Evolutionary conservation across 1,140 invertebrate species (phyloP).

Genomic region (Agrypnia vestita): DNA sequence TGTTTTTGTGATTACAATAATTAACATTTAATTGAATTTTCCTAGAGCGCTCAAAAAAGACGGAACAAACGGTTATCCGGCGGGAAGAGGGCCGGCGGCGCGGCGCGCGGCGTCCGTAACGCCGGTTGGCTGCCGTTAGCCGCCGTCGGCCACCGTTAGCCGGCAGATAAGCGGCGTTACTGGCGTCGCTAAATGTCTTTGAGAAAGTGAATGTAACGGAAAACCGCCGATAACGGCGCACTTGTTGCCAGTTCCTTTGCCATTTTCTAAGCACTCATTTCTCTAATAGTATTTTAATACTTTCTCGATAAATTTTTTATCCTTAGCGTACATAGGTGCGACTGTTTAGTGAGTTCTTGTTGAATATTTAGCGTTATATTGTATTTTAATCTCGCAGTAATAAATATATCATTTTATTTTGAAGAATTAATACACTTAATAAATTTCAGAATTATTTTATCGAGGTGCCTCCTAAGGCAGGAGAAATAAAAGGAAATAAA

Average conservation of each 20-base stretch:
- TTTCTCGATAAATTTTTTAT: neutral
- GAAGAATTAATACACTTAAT: too few relatives aligned
- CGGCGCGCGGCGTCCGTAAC: neutral
- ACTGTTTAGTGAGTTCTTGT: too few relatives aligned
- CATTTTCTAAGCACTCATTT: neutral
- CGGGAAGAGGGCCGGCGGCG: conserved; percentile 11
- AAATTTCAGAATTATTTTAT: too few relatives aligned
- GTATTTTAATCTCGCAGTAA: too few relatives aligned
- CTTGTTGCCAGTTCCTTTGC: conserved; percentile 39
- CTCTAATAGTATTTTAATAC: neutral
- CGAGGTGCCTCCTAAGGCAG: too few relatives aligned
- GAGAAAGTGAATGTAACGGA: conserved; percentile 53
- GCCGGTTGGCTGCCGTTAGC: conserved; percentile 15
- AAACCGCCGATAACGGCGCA: conserved; percentile 51
- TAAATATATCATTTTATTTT: too few relatives aligned
- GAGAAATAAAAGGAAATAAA: too few relatives aligned
- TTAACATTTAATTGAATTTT: conserved; percentile 36
- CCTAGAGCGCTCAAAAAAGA: neutral
- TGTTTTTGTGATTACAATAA: neutral
- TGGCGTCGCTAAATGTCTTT: conserved; percentile 44
- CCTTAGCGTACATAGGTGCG: too few relatives aligned
- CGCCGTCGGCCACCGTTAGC: conserved; percentile 25
- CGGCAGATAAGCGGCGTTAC: conserved; percentile 47
- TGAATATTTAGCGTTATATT: too few relatives aligned
- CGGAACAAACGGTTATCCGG: neutral